Conservation (phyloP, 2,888 invertebrate species). For the Tipula vernalis region DNA sequence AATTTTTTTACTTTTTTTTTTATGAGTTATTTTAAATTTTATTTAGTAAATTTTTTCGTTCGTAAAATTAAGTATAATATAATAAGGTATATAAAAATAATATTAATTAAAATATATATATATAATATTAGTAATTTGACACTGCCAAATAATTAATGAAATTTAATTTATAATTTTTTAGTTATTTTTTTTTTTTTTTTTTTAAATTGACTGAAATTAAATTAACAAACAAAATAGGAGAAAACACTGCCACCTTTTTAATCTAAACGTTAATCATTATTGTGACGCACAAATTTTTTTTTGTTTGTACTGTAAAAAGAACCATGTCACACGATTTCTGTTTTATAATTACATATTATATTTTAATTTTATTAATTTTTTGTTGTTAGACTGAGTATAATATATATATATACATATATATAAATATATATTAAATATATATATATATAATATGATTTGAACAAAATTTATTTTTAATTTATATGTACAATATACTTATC, state of each 20-base stretch:
- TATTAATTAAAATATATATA: background rate
- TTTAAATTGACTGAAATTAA: background rate
- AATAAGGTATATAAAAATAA: background rate
- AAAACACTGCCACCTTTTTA: conserved; percentile 8
- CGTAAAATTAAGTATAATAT: background rate
- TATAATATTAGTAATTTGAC: conserved; percentile 7
- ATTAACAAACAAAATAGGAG: conserved; percentile 6
- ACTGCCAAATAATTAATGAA: background rate
- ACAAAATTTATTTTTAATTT: background rate
- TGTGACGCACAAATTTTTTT: background rate
- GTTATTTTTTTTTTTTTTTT: background rate
- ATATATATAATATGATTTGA: background rate
- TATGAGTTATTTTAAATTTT: background rate
- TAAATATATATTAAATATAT: background rate
- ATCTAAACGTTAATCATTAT: background rate
- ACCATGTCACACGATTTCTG: background rate
- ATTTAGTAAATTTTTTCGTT: background rate
- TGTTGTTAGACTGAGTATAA: background rate
- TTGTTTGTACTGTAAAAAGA: background rate
- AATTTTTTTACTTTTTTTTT: background rate
- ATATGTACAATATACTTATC: background rate
- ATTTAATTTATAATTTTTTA: background rate
- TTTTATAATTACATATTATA: background rate
- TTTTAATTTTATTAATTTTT: background rate
- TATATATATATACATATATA: background rate